phyloP scores from a whole-genome alignment of 1,140 invertebrate genomes.

The Dendroctonus valens region DNA sequence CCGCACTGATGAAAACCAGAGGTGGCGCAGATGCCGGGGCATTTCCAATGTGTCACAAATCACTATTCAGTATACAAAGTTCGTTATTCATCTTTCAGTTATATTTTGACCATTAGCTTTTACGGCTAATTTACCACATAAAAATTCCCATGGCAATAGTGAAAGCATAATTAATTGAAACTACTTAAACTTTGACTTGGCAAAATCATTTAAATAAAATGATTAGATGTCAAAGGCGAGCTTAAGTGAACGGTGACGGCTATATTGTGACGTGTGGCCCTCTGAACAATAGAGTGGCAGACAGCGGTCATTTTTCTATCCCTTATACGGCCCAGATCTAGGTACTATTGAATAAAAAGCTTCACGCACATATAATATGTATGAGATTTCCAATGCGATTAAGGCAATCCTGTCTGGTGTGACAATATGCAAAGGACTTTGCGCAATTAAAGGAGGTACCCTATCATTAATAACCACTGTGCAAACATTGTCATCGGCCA shows the following conservation, averaged over 20 bases:
- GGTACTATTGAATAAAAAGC: slow-evolving; percentile 9
- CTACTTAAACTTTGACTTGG: slow-evolving; percentile 31
- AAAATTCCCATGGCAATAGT: slow-evolving; percentile 26
- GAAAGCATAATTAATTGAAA: slow-evolving; percentile 30
- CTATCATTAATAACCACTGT: slow-evolving; percentile 39
- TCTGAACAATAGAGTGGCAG: slow-evolving; percentile 20
- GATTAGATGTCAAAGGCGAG: slow-evolving; percentile 25
- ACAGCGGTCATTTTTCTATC: slow-evolving; percentile 33
- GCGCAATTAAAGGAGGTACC: slow-evolving; percentile 32
- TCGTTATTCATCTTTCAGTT: slow-evolving; percentile 5
- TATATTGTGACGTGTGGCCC: slow-evolving; percentile 25
- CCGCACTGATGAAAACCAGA: neutral
- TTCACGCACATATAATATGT: slow-evolving; percentile 13
- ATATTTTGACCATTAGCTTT: slow-evolving; percentile 19
- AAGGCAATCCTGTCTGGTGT: slow-evolving; percentile 22
- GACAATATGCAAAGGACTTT: slow-evolving; percentile 29
- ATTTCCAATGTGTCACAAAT: neutral
- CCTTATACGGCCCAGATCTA: slow-evolving; percentile 18
- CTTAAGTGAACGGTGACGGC: slow-evolving; percentile 33
- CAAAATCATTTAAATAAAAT: slow-evolving; percentile 33
- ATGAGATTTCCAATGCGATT: slow-evolving; percentile 30
- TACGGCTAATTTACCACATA: slow-evolving; percentile 18
- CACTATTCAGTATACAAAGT: neutral
- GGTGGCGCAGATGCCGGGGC: neutral
- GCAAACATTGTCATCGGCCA: slow-evolving; percentile 40